phyloP scores from a whole-genome alignment of 2,113 vertebrate species.

The Saguinus midas region DNA sequence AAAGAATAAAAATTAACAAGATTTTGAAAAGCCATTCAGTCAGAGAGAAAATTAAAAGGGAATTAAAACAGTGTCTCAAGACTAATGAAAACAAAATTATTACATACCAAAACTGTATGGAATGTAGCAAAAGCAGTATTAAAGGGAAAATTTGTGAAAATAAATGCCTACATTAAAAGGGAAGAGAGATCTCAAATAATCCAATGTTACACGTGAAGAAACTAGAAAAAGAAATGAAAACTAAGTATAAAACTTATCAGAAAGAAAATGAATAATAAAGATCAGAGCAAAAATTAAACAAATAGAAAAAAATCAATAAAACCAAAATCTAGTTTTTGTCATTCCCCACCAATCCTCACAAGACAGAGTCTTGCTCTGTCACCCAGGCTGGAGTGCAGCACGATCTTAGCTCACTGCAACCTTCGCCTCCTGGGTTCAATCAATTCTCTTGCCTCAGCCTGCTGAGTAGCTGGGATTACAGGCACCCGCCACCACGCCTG shows the following conservation, averaged over 20 bases:
- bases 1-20: not conserved
- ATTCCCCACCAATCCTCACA: rapidly evolving
- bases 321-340: not conserved
- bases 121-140: not conserved
- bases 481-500: no score
- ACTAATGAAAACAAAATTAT: not conserved
- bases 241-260: not conserved
- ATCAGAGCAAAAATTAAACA: not conserved
- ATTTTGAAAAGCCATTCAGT: not conserved
- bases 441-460: no score
- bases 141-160: not conserved
- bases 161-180: not conserved
- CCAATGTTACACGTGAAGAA: not conserved
- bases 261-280: not conserved
- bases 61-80: not conserved
- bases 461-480: no score
- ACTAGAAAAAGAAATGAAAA: not conserved
- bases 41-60: not conserved
- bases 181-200: not conserved
- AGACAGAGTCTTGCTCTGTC: no score
- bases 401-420: no score
- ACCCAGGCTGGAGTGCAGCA: no score
- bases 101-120: not conserved
- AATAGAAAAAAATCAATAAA: not conserved
- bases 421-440: no score